Conservation (phyloP, 2,888 invertebrate species). For the Campopleginae sp. region DNA sequence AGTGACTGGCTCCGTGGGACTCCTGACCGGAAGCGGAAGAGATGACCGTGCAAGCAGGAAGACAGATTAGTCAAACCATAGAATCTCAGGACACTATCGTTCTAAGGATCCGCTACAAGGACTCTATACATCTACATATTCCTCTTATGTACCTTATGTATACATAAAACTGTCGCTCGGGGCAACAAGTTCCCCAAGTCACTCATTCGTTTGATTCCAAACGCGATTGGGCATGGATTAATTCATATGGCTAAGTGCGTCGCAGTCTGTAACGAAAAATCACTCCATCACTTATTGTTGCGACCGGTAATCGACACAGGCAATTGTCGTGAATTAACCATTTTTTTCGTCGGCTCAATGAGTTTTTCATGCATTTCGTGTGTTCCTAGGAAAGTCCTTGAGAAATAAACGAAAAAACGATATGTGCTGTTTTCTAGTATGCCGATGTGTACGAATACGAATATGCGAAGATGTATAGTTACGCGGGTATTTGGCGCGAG, state of each 20-base stretch:
- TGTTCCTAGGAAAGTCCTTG: not conserved
- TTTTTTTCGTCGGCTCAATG: not conserved
- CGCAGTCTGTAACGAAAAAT: not conserved
- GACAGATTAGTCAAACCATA: slow-evolving; percentile 58
- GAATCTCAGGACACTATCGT: slow-evolving; percentile 18
- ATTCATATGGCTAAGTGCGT: not conserved
- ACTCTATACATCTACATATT: slow-evolving; percentile 5
- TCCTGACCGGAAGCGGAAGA: slow-evolving; percentile 57
- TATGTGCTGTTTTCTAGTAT: not conserved
- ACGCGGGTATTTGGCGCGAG: slow-evolving; percentile 72
- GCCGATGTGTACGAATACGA: slow-evolving; percentile 59
- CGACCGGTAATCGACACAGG: too few relatives aligned
- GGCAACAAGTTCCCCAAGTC: not conserved
- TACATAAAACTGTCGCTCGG: not conserved
- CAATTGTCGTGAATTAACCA: too few relatives aligned
- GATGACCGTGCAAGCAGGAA: slow-evolving; percentile 63
- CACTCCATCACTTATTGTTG: not conserved
- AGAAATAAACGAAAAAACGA: slow-evolving; percentile 3
- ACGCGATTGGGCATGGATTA: not conserved
- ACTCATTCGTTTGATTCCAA: not conserved
- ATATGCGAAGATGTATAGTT: slow-evolving; percentile 27
- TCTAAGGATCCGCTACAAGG: slow-evolving; percentile 22
- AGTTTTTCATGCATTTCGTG: not conserved
- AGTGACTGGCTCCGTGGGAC: slow-evolving; percentile 41
- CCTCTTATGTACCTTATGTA: not conserved